Percentiles rank a stretch among this genome's conserved stretches.
These are phyloP conservation scores for Hypomecis punctinalis DNA, from an alignment of 2,888 invertebrate species.

Conservation along the genomic window DNA sequence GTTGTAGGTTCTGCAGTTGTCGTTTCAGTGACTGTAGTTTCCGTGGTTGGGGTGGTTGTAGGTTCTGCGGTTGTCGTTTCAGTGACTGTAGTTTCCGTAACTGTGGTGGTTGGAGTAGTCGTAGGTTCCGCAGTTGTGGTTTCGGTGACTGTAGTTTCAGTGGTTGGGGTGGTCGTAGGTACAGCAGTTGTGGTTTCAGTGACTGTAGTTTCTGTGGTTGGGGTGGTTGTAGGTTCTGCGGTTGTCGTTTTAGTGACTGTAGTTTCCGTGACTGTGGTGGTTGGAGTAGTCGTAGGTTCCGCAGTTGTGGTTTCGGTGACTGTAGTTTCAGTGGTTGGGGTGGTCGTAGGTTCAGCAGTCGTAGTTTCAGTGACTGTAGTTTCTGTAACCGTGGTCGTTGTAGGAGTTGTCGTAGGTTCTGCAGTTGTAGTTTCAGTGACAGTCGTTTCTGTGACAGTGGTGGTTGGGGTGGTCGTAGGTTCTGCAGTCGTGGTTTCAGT, in stretches of 20 bases:
- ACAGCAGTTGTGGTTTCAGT: background rate
- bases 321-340: background rate
- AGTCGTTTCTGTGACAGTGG: background rate
- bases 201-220: background rate
- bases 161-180: background rate
- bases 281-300: background rate
- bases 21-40: background rate
- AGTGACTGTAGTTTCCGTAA: background rate
- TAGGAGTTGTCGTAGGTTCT: background rate
- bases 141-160: background rate
- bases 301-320: background rate
- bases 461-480: conserved; percentile 1
- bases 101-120: background rate
- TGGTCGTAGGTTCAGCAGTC: background rate
- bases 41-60: too few relatives aligned
- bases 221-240: background rate
- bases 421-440: background rate
- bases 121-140: background rate
- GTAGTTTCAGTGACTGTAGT: conserved; percentile 1
- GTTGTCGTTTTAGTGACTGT: conserved; percentile 7
- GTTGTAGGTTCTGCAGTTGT: background rate
- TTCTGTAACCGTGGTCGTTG: background rate
- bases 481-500: conserved; percentile 18
- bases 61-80: conserved; percentile 1
- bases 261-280: conserved; percentile 1